These are phyloP conservation scores for Caiman crocodilus DNA, from an alignment of 2,797 vertebrate genomes.

Conservation along the genomic window DNA sequence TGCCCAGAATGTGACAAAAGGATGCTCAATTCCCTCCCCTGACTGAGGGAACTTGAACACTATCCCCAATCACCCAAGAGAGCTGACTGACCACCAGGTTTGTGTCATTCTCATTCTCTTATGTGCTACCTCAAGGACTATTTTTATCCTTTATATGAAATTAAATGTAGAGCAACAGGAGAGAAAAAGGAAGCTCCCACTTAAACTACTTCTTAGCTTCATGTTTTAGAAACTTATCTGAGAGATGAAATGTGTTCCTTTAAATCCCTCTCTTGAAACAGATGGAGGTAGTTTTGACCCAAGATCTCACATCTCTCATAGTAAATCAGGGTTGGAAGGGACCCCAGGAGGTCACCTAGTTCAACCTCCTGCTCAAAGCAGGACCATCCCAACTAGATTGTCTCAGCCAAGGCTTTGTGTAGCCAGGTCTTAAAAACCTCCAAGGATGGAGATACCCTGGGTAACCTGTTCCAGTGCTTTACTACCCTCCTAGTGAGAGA, in stretches of 20 bases:
- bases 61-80: not conserved
- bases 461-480: too few species aligned
- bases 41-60: not conserved
- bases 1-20: too few species aligned
- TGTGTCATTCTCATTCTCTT: not conserved
- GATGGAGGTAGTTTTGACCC: conserved; percentile 5
- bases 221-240: conserved; percentile 43
- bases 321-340: too few species aligned
- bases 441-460: too few species aligned
- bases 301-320: too few species aligned
- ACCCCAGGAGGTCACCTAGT: too few species aligned
- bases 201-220: conserved; percentile 9
- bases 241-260: not conserved
- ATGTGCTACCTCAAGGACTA: not conserved
- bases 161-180: not conserved
- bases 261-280: conserved; percentile 1
- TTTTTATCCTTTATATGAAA: conserved; percentile 2
- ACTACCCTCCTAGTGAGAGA: too few species aligned
- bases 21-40: not conserved
- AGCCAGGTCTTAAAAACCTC: too few species aligned
- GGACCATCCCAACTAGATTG: too few species aligned
- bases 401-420: too few species aligned
- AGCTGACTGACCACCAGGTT: not conserved
- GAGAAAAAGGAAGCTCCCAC: not conserved
- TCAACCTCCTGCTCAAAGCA: too few species aligned